A percentile compares a stretch with the other conserved stretches of the same genome.
These are phyloP conservation scores for Oryctolagus cuniculus DNA, from an alignment of 2,113 vertebrate species.

Conservation along the genomic window mOryCun1.1 NC_091433.1:137355001-137355500, in stretches of 20 bases:
- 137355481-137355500: neutral
- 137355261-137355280: neutral
- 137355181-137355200: constrained; percentile 77
- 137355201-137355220: neutral
- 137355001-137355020: neutral
- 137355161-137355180: constrained; percentile 75
- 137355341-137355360: neutral
- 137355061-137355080: neutral
- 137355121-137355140: constrained; percentile 74
- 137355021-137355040: neutral
- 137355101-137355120: constrained; percentile 65
- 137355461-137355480: neutral
- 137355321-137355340: rapidly evolving
- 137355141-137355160: constrained; percentile 70
- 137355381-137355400: neutral
- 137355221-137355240: constrained; percentile 8
- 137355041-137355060: neutral
- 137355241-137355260: constrained; percentile 15
- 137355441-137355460: neutral
- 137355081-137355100: constrained; percentile 67
- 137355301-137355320: neutral
- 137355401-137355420: neutral
- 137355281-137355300: neutral
- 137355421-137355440: constrained; percentile 23
- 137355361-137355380: neutral